Base-by-base conservation (phyloP, 2,797 vertebrate genomes). In the Triplophysa yarkandensis region DNA sequence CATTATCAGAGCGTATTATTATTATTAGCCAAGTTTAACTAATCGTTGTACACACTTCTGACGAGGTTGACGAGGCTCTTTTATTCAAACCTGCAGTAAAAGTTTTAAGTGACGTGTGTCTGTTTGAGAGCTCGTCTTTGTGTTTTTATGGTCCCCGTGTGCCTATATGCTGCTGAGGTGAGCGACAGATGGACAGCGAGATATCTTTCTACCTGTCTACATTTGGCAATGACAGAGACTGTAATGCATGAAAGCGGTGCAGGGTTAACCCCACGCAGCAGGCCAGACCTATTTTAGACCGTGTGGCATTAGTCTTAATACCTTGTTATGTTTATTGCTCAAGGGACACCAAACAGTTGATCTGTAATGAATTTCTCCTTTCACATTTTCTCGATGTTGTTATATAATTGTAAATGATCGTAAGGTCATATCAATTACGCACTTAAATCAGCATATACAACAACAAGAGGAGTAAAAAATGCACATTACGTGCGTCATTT, bases 261-360 rank as follows among this genome's bases (percentile, higher is more conserved):
- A 23, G 19, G 6, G 21, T 58, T 58, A 66, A 43, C 71, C 62
- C 39, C 9, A 25, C 27, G 50, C 48, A 17, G 62, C 64, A 82
- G 63, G 25, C 57, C 60, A 36, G 62, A 43, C 63, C 80, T 83
- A 83, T 85, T 80, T 82, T 79, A 27, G 69, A 77, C 74, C 25
- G 65, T 44, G 67, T 54, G 71, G 72, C 77, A 79, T 77, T 82
- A 79, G 48, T 70, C 23, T 65, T 77, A 82, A 76, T 70, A 69
- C 68, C 77, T 73, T 76, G 82, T 77, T 80, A 75, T 81, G 79
- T 74, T 81, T 83, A 82, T 78, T 80, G 68, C 68, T 54, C 50
- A 34, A 65, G 65, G 74, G 25, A 6, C 52, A 54, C 13, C 30
- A 67, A 70, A 34, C 65, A 54, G 63, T 71, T 66, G 36, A 50